These are phyloP conservation scores for Ovibos moschatus DNA, from an alignment of 2,113 vertebrate genomes.

Conservation along the genomic window DNA sequence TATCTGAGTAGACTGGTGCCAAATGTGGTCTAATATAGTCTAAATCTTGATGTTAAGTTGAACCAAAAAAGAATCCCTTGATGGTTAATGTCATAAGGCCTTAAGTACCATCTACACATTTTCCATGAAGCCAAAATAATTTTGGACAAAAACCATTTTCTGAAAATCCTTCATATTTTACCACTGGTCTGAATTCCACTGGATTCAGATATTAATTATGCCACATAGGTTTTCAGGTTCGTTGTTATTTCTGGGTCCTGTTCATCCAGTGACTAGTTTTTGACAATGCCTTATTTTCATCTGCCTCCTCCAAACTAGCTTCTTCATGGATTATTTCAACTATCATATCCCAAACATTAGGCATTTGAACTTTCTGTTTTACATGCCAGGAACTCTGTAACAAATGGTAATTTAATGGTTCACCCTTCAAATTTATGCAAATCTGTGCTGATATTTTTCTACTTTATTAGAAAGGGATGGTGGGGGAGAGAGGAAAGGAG, in stretches of 20 bases:
- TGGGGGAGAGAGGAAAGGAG: background rate
- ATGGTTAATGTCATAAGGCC: background rate
- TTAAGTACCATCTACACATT: background rate
- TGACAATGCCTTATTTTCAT: background rate
- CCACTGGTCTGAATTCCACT: background rate
- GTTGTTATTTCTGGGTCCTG: background rate
- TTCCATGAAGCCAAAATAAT: background rate
- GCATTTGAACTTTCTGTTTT: background rate
- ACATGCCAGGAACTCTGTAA: background rate
- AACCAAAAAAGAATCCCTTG: background rate
- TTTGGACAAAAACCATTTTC: background rate
- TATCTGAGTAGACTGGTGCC: background rate
- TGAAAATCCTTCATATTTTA: background rate
- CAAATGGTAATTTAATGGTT: background rate
- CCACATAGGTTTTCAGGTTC: background rate
- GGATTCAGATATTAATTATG: background rate
- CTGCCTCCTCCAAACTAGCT: background rate
- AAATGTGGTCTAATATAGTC: background rate
- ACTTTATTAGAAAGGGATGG: background rate
- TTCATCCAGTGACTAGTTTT: background rate
- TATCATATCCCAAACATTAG: background rate
- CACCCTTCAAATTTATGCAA: background rate
- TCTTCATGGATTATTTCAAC: background rate
- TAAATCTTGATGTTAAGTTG: background rate
- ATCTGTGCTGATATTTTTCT: background rate